These are phyloP conservation scores for Agrotis segetum DNA, from an alignment of 2,888 invertebrate species.

Conservation along the genomic window DNA sequence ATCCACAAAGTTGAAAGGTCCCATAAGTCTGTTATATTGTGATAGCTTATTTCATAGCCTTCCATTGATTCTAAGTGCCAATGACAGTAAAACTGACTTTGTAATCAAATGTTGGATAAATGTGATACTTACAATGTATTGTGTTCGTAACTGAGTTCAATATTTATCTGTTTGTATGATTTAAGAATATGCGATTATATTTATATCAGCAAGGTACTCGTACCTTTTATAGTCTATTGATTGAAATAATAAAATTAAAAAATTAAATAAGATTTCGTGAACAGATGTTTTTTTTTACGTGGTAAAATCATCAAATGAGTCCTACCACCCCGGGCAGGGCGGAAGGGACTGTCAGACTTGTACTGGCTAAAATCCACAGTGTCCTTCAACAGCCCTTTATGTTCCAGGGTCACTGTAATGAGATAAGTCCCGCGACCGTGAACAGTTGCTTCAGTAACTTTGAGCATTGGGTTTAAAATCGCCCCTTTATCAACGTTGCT, in stretches of 20 bases:
- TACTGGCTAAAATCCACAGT: no score
- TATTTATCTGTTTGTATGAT: no score
- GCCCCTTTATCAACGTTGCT: no score
- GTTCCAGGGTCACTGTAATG: no score
- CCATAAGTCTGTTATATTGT: background rate
- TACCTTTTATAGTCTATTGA: background rate
- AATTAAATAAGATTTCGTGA: background rate
- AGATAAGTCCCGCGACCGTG: no score
- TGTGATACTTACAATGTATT: background rate
- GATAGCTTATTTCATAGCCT: slow-evolving; percentile 8
- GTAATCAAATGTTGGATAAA: background rate
- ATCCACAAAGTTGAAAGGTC: slow-evolving; percentile 3
- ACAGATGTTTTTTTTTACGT: background rate
- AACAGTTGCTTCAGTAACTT: background rate
- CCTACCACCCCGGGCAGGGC: no score
- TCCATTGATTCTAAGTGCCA: slow-evolving; percentile 25
- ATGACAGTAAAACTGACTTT: slow-evolving; percentile 25
- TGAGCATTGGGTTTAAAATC: background rate
- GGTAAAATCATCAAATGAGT: no score
- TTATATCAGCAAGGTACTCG: background rate
- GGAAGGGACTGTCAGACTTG: no score
- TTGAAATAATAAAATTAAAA: background rate
- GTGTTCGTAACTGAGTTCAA: no score
- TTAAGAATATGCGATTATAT: background rate
- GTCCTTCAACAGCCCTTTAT: no score